These are phyloP conservation scores for Nerophis ophidion DNA, from an alignment of 2,113 vertebrate species.

Conservation along the genomic window DNA sequence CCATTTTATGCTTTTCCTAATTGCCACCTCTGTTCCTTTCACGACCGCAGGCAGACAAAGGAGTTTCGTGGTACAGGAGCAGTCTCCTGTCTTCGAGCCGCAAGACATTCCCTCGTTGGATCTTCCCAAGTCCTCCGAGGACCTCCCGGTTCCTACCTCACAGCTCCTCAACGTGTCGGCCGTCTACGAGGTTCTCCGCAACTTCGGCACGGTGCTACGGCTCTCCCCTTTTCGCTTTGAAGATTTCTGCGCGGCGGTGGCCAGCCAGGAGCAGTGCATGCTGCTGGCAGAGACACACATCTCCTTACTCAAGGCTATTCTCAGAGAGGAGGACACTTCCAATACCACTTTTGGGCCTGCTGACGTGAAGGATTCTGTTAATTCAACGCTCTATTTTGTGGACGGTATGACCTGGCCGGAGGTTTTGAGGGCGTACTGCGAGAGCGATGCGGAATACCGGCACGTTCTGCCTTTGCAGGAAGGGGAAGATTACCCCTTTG, in stretches of 20 bases:
- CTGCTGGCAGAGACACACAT: constrained; percentile 96
- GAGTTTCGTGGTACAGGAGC: constrained; percentile 78
- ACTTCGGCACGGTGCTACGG: constrained; percentile 93
- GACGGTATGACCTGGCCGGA: constrained; percentile 99
- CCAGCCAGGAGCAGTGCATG: constrained; percentile 95
- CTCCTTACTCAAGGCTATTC: constrained; percentile 92
- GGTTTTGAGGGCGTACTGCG: constrained; percentile 93
- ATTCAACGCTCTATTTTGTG: constrained; percentile 96
- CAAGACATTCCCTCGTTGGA: constrained; percentile 91
- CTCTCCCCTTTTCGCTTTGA: constrained; percentile 97
- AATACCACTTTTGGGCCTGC: constrained; percentile 98
- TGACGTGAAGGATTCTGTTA: constrained; percentile 96
- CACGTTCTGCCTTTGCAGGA: constrained; percentile 89
- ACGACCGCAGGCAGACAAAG: constrained; percentile 76
- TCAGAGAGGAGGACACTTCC: constrained; percentile 96
- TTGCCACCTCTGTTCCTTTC: constrained; percentile 11
- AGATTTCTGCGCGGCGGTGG: constrained; percentile 93
- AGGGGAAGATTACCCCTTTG: constrained; percentile 91
- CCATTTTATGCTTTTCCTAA: not conserved
- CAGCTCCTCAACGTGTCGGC: constrained; percentile 92
- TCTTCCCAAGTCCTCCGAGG: constrained; percentile 95
- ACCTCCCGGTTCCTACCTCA: constrained; percentile 88
- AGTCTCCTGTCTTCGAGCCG: constrained; percentile 89
- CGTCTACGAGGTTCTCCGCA: constrained; percentile 94
- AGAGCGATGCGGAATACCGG: constrained; percentile 92